These are phyloP conservation scores for Bos javanicus DNA, from an alignment of 2,113 vertebrate genomes.

Conservation along the genomic window DNA sequence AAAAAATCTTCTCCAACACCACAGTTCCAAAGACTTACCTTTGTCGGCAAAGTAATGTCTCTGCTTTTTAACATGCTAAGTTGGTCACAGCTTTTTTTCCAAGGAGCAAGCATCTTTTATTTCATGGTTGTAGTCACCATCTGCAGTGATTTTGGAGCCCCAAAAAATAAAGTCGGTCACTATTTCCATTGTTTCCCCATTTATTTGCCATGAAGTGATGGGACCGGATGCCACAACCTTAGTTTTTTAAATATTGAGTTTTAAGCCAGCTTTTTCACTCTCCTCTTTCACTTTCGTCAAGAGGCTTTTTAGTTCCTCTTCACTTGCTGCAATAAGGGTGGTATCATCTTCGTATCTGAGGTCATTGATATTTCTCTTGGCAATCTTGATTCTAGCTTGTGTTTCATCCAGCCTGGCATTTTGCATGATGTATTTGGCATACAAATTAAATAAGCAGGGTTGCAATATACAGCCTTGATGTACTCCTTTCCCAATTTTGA, in stretches of 20 bases:
- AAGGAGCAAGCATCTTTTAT: neutral
- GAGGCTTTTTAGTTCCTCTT: neutral
- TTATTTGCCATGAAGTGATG: neutral
- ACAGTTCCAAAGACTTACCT: neutral
- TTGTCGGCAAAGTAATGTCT: neutral
- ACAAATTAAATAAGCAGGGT: neutral
- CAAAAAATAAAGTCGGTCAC: accelerated
- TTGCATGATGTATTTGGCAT: neutral
- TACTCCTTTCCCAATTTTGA: neutral
- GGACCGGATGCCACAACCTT: neutral
- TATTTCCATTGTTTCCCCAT: neutral
- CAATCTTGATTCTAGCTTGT: neutral
- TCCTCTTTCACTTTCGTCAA: neutral
- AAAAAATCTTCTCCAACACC: neutral
- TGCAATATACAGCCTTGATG: neutral
- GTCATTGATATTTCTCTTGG: neutral
- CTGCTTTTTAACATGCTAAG: neutral
- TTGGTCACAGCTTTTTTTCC: neutral
- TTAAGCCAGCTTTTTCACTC: neutral
- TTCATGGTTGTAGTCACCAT: neutral
- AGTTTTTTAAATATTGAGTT: neutral
- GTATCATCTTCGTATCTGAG: neutral
- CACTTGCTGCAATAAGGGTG: neutral
- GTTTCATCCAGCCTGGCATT: neutral
- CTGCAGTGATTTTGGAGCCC: neutral